Conservation (phyloP, 2,888 invertebrate species). For the Saturnia japonica region DNA sequence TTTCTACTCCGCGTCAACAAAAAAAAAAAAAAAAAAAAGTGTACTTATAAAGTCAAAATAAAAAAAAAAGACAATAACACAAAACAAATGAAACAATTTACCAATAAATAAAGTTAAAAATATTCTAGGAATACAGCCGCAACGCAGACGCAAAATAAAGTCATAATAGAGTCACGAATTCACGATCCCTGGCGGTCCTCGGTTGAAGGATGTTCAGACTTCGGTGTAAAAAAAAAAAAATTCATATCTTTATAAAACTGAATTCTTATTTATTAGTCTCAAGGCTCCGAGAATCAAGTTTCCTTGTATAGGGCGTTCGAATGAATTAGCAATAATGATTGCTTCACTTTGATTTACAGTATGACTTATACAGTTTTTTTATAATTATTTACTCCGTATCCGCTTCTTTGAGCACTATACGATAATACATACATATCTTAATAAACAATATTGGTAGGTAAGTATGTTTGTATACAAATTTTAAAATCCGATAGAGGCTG, state of each 20-base stretch:
- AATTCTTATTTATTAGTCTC: slow-evolving; percentile 54
- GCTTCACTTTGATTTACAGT: background rate
- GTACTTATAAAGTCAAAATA: no score
- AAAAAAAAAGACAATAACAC: background rate
- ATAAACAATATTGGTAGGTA: no score
- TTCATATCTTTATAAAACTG: slow-evolving; percentile 44
- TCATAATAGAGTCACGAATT: slow-evolving; percentile 31
- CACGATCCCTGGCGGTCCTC: slow-evolving; percentile 43
- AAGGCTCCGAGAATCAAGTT: slow-evolving; percentile 58
- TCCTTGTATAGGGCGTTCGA: slow-evolving; percentile 51
- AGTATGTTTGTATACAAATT: background rate
- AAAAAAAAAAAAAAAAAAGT: no score
- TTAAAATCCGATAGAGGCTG: background rate
- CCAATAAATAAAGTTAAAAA: background rate
- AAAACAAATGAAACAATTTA: background rate
- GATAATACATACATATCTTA: background rate
- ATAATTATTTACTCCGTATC: background rate
- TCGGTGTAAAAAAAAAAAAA: slow-evolving; percentile 47
- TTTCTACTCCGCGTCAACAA: no score
- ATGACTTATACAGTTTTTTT: background rate
- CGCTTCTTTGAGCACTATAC: background rate
- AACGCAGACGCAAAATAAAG: slow-evolving; percentile 21
- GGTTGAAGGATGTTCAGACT: slow-evolving; percentile 39
- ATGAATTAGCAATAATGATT: slow-evolving; percentile 33
- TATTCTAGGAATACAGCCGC: background rate